Percentiles rank a stretch among this genome's conserved stretches.
phyloP scores from a whole-genome alignment of 2,888 invertebrate genomes.

The Carterocephalus palaemon region DNA sequence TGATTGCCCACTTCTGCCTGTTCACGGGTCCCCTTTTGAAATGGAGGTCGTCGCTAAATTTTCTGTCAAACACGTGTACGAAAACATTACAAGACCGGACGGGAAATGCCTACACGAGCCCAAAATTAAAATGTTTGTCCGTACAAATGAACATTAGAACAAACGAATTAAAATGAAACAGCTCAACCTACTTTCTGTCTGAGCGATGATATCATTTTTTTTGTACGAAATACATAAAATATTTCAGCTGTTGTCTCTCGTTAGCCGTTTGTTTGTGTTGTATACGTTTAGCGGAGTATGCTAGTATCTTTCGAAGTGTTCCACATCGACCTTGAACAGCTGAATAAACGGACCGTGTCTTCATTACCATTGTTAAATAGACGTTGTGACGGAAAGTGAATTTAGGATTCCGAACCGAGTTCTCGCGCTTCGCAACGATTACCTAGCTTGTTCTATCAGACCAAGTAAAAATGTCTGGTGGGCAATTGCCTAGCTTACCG shows the following conservation, averaged over 20 bases:
- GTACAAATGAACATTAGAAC: too few species aligned
- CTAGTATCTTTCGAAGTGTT: slow-evolving; percentile 17
- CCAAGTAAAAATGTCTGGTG: too few species aligned
- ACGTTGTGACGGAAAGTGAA: slow-evolving; percentile 17
- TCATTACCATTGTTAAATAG: slow-evolving; percentile 24
- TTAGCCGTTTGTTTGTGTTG: too few species aligned
- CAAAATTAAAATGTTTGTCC: too few species aligned
- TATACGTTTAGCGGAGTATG: slow-evolving; percentile 2
- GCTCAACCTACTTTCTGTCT: slow-evolving; percentile 7
- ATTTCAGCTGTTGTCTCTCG: slow-evolving; percentile 3
- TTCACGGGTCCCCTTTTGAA: too few species aligned
- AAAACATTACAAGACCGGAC: too few species aligned
- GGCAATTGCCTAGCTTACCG: too few species aligned
- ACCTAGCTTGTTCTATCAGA: neutral
- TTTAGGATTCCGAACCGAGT: slow-evolving; percentile 21
- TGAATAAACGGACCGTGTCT: slow-evolving; percentile 24
- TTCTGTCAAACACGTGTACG: too few species aligned
- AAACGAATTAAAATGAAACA: too few species aligned
- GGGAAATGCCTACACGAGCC: too few species aligned
- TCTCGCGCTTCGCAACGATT: slow-evolving; percentile 1
- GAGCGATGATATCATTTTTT: slow-evolving; percentile 19
- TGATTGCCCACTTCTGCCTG: too few species aligned
- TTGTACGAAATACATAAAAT: slow-evolving; percentile 6
- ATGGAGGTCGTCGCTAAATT: too few species aligned
- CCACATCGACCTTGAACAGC: slow-evolving; percentile 20